Evolutionary conservation across 1,140 invertebrate species (phyloP), one percentile per base, ranked within the genome.

Genomic region (Nephotettix cincticeps): DNA sequence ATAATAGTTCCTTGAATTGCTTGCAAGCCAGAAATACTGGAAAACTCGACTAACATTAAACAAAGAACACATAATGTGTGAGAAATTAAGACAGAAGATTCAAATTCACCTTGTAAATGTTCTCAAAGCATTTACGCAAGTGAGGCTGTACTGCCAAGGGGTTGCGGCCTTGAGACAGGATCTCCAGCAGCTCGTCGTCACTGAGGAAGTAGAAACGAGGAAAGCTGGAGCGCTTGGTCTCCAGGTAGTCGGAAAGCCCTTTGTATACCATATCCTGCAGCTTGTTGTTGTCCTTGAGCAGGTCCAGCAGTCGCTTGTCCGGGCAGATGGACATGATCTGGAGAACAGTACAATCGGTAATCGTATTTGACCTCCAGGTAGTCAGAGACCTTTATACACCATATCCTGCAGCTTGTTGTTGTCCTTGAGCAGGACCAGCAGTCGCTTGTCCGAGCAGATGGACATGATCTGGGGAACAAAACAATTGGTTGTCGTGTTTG

Each of bases 111-210:
- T 83, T 88, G 25, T 87, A 85, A 76, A 93, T 91, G 77, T 89
- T 91, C 77, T 93, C 91, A 77, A 93, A 93, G 80, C 91, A 93
- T 78, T 93, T 93, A 72, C 87, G 86, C 9, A 93, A 81, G 82
- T 93, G 90, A 0, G 90, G 91, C 75, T 93, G 91, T 11, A 93
- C 90, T 23, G 91, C 90, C 21, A 84, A 83, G 0, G 91, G 89
- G 79, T 92, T 88, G 73, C 88, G 87, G 0, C 90, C 87, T 78
- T 92, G 89, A 0, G 90, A 88, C 2, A 93, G 81, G 69, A 93
- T 93, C 78, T 92, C 89, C 30, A 93, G 79, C 6, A 93, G 81
- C 74, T 93, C 91, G 74, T 92, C 90, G 76, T 93, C 90, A 73
- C 89, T 91, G 72, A 93, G 86, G 80, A 93, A 93, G 81, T 88